Conservation (phyloP, 2,888 invertebrate genomes). For the Diarsia dahlii region DNA sequence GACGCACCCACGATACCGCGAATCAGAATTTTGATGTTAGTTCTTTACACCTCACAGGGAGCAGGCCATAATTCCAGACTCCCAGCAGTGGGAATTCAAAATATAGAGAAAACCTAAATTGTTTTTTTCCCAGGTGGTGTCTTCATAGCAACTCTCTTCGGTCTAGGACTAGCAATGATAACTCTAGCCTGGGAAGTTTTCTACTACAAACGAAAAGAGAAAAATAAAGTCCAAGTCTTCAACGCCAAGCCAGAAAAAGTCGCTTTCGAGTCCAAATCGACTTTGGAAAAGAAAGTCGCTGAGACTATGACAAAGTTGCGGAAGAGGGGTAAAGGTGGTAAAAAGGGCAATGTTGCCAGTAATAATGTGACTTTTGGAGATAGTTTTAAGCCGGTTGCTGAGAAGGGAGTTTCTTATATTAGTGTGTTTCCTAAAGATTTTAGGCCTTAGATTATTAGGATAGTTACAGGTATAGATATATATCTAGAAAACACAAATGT, state of each 20-base stretch:
- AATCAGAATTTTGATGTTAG: no score
- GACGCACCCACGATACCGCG: no score
- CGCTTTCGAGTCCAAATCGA: conserved; percentile 69
- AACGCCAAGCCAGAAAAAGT: conserved; percentile 73
- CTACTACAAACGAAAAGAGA: conserved; percentile 92
- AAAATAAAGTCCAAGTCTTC: conserved; percentile 76
- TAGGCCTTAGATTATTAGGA: conserved; percentile 72
- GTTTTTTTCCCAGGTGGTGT: conserved; percentile 92
- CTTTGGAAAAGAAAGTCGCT: conserved; percentile 65
- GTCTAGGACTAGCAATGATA: conserved; percentile 95
- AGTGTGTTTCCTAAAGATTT: conserved; percentile 85
- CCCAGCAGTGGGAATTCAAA: no score
- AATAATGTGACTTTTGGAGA: conserved; percentile 86
- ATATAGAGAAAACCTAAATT: no score
- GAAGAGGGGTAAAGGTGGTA: conserved; percentile 53
- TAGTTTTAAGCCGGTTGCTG: conserved; percentile 84
- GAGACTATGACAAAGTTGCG: conserved; percentile 64
- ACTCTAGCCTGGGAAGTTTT: conserved; percentile 95
- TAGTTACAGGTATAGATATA: no score
- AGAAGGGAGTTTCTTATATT: conserved; percentile 82
- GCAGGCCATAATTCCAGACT: no score
- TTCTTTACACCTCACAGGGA: no score
- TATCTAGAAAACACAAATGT: no score
- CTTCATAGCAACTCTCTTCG: conserved; percentile 97
- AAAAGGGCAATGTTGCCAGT: conserved; percentile 60